These are phyloP conservation scores for Diplodus puntazzo DNA, from an alignment of 2,797 vertebrate species.

Conservation along the genomic window DNA sequence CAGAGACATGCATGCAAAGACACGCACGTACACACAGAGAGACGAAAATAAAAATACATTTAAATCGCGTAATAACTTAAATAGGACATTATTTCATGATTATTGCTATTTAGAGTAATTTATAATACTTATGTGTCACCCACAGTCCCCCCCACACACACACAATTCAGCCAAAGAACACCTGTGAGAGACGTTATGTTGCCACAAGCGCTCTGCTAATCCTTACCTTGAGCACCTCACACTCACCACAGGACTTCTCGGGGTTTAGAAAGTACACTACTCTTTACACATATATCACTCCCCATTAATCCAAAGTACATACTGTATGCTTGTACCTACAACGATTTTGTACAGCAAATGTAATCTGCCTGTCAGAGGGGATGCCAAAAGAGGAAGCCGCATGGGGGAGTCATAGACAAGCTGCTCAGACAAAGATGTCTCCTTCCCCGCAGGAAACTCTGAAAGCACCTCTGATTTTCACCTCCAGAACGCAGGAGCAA, in stretches of 20 bases:
- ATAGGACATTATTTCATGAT: conserved; percentile 58
- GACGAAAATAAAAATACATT: conserved; percentile 6
- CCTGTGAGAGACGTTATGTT: conserved; percentile 72
- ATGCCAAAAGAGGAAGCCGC: conserved; percentile 67
- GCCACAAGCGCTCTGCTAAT: conserved; percentile 76
- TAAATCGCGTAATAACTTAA: conserved; percentile 45
- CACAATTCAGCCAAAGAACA: conserved; percentile 53
- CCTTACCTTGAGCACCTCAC: conserved; percentile 67
- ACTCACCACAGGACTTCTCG: conserved; percentile 74
- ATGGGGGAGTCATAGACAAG: conserved; percentile 64
- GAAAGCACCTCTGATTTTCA: conserved; percentile 47
- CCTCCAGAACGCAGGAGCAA: conserved; percentile 32
- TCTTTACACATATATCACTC: conserved; percentile 81
- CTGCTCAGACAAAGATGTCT: conserved; percentile 59
- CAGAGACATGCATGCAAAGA: conserved; percentile 27
- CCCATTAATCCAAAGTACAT: conserved; percentile 83
- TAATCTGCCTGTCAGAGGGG: conserved; percentile 80
- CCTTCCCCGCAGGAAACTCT: conserved; percentile 57
- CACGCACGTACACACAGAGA: neutral
- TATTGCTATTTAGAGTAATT: conserved; percentile 66
- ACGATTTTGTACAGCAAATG: conserved; percentile 70
- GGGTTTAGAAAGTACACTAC: conserved; percentile 77
- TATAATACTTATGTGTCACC: conserved; percentile 53
- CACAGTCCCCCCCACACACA: conserved; percentile 32
- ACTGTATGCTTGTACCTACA: conserved; percentile 82